A percentile compares a stretch with the other conserved stretches of the same genome.
Evolutionary conservation across 2,797 vertebrate genomes (phyloP).

Genomic region (Sandelia bainsii): DNA sequence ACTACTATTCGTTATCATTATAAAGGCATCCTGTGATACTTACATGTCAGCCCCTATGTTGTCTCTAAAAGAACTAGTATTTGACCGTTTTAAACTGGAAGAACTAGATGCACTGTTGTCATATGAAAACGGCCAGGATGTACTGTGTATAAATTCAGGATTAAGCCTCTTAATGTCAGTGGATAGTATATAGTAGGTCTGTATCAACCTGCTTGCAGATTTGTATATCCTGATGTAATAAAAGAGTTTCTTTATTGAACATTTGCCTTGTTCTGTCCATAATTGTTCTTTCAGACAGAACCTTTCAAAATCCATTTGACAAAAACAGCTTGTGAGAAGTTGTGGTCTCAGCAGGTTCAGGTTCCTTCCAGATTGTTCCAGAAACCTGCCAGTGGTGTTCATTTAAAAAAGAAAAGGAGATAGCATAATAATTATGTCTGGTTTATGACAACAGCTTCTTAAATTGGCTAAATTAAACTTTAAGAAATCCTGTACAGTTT

Average conservation of each 20-base stretch:
- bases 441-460: neutral
- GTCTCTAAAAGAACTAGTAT: conserved; percentile 43
- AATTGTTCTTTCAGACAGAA: conserved; percentile 9
- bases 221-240: conserved; percentile 77
- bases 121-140: conserved; percentile 12
- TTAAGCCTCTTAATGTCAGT: conserved; percentile 51
- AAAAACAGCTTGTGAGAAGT: neutral
- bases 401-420: neutral
- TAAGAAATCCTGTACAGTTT: neutral
- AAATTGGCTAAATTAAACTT: neutral
- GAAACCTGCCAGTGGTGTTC: conserved; percentile 38
- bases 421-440: neutral
- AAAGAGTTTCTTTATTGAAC: conserved; percentile 66
- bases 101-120: conserved; percentile 35
- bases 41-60: conserved; percentile 41
- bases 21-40: conserved; percentile 32
- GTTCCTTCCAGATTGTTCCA: conserved; percentile 66
- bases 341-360: conserved; percentile 23
- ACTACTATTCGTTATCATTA: conserved; percentile 45
- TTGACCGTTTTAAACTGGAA: conserved; percentile 46
- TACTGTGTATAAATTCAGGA: conserved; percentile 36
- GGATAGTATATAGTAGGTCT: conserved; percentile 43
- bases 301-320: neutral
- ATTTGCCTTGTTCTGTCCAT: conserved; percentile 31
- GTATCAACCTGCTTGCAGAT: conserved; percentile 50